Percentiles rank a stretch among this genome's conserved stretches.
Conservation (phyloP, 2,888 invertebrate genomes). For the Tipula lateralis region DNA sequence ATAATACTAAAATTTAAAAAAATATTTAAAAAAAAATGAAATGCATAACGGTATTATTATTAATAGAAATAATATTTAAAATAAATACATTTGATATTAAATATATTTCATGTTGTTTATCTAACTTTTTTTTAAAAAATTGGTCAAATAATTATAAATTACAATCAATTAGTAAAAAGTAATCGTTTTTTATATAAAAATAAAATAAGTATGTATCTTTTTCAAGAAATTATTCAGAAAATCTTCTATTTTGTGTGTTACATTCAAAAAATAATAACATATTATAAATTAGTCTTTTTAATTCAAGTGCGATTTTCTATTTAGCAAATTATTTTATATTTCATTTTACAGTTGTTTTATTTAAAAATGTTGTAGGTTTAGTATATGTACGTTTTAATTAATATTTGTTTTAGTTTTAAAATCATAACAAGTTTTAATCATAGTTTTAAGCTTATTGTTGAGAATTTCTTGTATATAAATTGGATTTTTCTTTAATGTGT, state of each 20-base stretch:
- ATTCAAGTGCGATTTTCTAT: background rate
- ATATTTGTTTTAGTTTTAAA: too few relatives aligned
- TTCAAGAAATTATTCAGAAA: background rate
- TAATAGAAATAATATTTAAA: background rate
- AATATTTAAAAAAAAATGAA: background rate
- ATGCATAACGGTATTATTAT: background rate
- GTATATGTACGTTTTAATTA: too few relatives aligned
- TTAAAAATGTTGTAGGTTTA: too few relatives aligned
- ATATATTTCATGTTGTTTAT: slow-evolving; percentile 7
- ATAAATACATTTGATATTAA: slow-evolving; percentile 1
- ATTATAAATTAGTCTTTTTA: slow-evolving; percentile 19
- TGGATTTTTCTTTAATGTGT: too few relatives aligned
- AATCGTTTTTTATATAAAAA: background rate
- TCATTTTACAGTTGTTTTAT: too few relatives aligned
- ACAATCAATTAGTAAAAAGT: background rate
- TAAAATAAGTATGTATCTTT: background rate
- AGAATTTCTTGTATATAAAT: too few relatives aligned
- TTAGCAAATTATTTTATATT: background rate
- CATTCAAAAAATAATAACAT: background rate
- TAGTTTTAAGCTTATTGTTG: too few relatives aligned
- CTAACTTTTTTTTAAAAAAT: background rate
- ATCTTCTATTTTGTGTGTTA: background rate
- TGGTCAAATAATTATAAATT: background rate
- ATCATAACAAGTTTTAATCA: too few relatives aligned
- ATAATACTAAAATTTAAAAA: background rate